phyloP scores from a whole-genome alignment of 2,113 vertebrate genomes.

The Clinocottus analis region DNA sequence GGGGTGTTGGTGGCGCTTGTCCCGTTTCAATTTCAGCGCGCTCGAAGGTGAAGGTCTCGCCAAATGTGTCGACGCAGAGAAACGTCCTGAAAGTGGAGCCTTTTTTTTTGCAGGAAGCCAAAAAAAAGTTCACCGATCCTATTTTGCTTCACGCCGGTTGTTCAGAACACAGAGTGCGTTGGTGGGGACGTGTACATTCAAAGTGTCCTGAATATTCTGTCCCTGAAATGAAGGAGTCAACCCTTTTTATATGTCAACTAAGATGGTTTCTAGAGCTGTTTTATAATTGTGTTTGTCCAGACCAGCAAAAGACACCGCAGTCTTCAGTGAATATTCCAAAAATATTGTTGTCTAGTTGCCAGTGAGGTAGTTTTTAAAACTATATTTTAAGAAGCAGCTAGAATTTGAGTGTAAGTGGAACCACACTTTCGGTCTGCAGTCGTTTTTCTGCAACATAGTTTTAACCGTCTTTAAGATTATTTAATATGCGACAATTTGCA shows the following conservation, averaged over 20 bases:
- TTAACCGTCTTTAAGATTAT: neutral
- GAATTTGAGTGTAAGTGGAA: neutral
- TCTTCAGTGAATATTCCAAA: neutral
- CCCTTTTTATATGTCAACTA: neutral
- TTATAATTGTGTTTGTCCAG: neutral
- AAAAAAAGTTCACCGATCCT: neutral
- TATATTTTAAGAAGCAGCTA: neutral
- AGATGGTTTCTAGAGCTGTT: neutral
- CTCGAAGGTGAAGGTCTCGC: constrained; percentile 25
- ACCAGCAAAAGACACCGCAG: too few species aligned
- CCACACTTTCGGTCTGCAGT: neutral
- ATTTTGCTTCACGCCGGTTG: neutral
- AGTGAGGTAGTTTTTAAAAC: neutral
- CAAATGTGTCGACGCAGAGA: constrained; percentile 13
- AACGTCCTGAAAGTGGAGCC: constrained; percentile 16
- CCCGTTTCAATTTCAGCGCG: constrained; percentile 36
- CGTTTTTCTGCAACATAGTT: neutral
- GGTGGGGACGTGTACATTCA: neutral
- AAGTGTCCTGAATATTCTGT: neutral
- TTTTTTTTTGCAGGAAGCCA: neutral
- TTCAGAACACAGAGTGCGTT: neutral
- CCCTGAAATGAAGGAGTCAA: neutral
- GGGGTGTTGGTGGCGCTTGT: constrained; percentile 2
- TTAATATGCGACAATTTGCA: neutral
- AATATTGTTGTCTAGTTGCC: neutral